Percentiles rank a stretch among this genome's conserved stretches.
phyloP scores from a whole-genome alignment of 2,888 invertebrate genomes.

The Phyllotreta striolata region DNA sequence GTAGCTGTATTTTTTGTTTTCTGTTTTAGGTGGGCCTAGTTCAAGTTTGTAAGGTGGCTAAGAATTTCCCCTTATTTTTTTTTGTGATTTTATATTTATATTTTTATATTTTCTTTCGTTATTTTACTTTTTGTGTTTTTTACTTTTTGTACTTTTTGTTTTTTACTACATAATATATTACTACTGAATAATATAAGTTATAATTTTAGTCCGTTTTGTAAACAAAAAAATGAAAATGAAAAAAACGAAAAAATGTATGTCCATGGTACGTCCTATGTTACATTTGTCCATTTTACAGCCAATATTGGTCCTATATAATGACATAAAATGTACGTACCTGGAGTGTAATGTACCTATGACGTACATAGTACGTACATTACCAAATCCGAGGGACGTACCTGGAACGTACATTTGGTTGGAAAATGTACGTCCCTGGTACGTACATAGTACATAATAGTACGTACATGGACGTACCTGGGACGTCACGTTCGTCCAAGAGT shows the following conservation, averaged over 20 bases:
- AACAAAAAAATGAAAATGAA: background rate
- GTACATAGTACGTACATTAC: constrained; percentile 10
- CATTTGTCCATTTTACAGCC: constrained; percentile 4
- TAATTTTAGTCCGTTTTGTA: too few species aligned
- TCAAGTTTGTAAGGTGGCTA: background rate
- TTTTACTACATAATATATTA: too few species aligned
- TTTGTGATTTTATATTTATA: background rate
- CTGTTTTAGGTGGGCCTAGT: constrained; percentile 10
- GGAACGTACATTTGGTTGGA: background rate
- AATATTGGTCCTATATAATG: constrained; percentile 7
- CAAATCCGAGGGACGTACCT: constrained; percentile 15
- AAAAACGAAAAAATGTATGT: constrained; percentile 5
- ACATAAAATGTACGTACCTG: constrained; percentile 2
- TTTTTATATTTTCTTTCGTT: too few species aligned
- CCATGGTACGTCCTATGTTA: constrained; percentile 12
- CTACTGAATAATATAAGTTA: too few species aligned
- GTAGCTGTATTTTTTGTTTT: background rate
- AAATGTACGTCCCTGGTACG: constrained; percentile 1
- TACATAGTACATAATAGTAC: background rate
- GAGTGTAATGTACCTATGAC: constrained; percentile 6
- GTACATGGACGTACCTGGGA: constrained; percentile 1
- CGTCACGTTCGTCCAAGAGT: too few species aligned
- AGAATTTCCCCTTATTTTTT: constrained; percentile 3
- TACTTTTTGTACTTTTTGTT: too few species aligned
- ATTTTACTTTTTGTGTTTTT: too few species aligned